A percentile compares a stretch with the other conserved stretches of the same genome.
Conservation (phyloP, 2,888 invertebrate species). For the Plebejus argus region DNA sequence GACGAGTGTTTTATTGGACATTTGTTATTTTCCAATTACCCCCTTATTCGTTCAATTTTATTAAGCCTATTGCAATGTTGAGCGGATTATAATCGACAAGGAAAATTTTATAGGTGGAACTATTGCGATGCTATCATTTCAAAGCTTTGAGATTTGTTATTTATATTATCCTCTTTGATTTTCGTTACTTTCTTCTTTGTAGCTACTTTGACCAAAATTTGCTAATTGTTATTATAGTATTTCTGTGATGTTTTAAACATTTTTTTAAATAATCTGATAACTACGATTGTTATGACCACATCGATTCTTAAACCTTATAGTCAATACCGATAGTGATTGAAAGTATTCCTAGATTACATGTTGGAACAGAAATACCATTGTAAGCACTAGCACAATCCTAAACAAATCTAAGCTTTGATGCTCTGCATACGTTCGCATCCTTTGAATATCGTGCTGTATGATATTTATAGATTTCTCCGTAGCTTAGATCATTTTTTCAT, state of each 20-base stretch:
- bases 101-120: background rate
- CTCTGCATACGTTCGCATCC: background rate
- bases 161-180: background rate
- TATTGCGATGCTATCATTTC: background rate
- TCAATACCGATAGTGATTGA: background rate
- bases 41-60: constrained; percentile 19
- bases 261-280: background rate
- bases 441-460: constrained; percentile 7
- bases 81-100: background rate
- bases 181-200: background rate
- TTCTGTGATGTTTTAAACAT: background rate
- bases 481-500: constrained; percentile 32
- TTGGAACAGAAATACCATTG: background rate
- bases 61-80: background rate
- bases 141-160: background rate
- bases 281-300: background rate
- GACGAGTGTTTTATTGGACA: constrained; percentile 30
- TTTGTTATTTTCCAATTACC: constrained; percentile 29
- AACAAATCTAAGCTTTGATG: background rate
- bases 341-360: background rate
- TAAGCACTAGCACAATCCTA: background rate
- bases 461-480: constrained; percentile 14
- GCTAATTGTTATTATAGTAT: background rate
- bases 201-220: background rate
- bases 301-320: no score